These are phyloP conservation scores for Drosophila sulfurigaster DNA, from an alignment of 1,140 invertebrate species.

Conservation along the genomic window DNA sequence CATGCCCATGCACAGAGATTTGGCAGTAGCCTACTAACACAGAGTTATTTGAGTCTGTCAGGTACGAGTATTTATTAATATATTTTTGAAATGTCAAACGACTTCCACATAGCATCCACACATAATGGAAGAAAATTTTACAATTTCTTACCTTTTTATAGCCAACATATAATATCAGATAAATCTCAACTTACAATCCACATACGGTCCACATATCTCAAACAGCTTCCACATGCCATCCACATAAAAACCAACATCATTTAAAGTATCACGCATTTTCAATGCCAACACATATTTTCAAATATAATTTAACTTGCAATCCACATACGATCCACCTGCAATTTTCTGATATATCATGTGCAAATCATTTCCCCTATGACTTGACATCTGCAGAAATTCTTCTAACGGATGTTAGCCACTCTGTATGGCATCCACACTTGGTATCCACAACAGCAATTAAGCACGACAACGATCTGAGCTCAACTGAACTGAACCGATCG, in stretches of 20 bases:
- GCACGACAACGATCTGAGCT: neutral
- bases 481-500: constrained; percentile 15
- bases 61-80: no score
- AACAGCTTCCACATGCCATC: no score
- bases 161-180: neutral
- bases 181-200: constrained; percentile 3
- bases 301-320: no score
- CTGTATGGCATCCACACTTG: constrained; percentile 2
- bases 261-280: no score
- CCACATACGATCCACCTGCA: no score
- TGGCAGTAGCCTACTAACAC: neutral
- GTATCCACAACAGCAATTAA: constrained; percentile 5
- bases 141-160: no score
- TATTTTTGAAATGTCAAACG: neutral
- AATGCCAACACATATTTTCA: no score
- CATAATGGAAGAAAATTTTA: no score
- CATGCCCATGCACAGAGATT: neutral
- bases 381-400: neutral
- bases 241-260: no score
- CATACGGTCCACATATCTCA: no score
- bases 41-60: neutral
- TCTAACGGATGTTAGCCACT: neutral
- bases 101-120: neutral
- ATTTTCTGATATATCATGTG: neutral
- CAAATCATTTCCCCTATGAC: neutral